Evolutionary conservation across 2,113 vertebrate species (phyloP).

Genomic region (Porphyrio hochstetteri): DNA sequence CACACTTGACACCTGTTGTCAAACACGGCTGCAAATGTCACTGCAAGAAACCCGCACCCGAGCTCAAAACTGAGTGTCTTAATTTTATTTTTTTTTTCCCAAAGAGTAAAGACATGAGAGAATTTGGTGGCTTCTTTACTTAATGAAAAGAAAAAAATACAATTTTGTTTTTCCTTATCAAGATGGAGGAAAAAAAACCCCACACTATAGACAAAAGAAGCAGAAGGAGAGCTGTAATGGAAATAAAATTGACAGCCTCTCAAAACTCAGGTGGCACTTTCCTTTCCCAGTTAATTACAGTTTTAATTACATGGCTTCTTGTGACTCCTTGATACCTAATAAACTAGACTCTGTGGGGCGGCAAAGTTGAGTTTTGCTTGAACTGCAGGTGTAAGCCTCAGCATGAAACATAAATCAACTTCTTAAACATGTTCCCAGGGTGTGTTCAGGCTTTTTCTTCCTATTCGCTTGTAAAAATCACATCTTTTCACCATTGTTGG

Average conservation of each 20-base stretch:
- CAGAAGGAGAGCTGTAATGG: conserved; percentile 80
- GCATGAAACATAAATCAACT: conserved; percentile 84
- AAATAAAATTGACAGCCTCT: conserved; percentile 86
- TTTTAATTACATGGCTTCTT: conserved; percentile 87
- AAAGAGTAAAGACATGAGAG: neutral
- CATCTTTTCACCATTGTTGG: conserved; percentile 72
- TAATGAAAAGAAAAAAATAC: neutral
- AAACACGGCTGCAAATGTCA: neutral
- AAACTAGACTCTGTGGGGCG: conserved; percentile 84
- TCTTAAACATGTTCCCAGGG: conserved; percentile 80
- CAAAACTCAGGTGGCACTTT: conserved; percentile 88
- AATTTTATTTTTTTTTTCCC: neutral
- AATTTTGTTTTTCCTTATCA: conserved; percentile 41
- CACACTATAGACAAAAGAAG: conserved; percentile 66
- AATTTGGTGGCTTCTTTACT: neutral
- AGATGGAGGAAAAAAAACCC: neutral
- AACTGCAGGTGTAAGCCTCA: conserved; percentile 86
- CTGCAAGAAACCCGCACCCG: neutral
- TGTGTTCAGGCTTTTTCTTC: conserved; percentile 77
- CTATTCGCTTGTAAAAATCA: conserved; percentile 73
- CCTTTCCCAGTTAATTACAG: conserved; percentile 83
- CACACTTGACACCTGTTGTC: conserved; percentile 40
- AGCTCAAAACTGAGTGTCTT: neutral
- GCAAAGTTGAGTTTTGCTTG: conserved; percentile 83
- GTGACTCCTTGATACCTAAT: conserved; percentile 87